These are phyloP conservation scores for Mimumesa dahlbomi DNA, from an alignment of 2,888 invertebrate species.

Conservation along the genomic window DNA sequence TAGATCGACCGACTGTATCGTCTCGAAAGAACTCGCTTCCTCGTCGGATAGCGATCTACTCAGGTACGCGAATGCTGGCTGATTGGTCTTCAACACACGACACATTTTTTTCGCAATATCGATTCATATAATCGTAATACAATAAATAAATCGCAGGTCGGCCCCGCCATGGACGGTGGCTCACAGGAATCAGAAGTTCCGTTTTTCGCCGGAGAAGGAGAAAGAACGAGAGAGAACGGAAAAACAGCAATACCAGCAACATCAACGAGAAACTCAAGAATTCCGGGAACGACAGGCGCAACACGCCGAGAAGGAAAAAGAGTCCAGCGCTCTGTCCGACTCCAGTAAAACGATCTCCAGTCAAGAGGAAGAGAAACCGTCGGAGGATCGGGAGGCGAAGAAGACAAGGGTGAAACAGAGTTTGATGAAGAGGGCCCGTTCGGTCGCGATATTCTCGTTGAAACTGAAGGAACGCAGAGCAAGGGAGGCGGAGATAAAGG, in stretches of 20 bases:
- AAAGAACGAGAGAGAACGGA: conserved; percentile 70
- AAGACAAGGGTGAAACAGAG: conserved; percentile 88
- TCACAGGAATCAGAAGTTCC: conserved; percentile 77
- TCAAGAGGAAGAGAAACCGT: conserved; percentile 81
- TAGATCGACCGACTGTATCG: conserved; percentile 90
- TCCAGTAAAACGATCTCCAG: conserved; percentile 83
- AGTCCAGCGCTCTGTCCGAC: conserved; percentile 79
- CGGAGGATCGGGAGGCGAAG: conserved; percentile 84
- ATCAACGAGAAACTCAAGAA: conserved; percentile 67
- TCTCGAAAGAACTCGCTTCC: conserved; percentile 84
- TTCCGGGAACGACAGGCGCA: conserved; percentile 63
- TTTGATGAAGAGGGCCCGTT: conserved; percentile 90
- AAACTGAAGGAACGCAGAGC: conserved; percentile 90
- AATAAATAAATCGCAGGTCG: conserved; percentile 75
- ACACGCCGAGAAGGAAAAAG: conserved; percentile 61
- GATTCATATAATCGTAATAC: neutral
- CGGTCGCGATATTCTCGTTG: conserved; percentile 92
- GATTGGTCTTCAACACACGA: too few species aligned
- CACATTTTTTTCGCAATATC: too few species aligned
- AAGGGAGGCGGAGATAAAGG: conserved; percentile 87
- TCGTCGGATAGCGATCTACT: conserved; percentile 84
- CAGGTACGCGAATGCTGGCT: conserved; percentile 65
- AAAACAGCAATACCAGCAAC: conserved; percentile 75
- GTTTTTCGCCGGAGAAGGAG: conserved; percentile 79
- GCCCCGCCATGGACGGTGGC: conserved; percentile 83